Evolutionary conservation across 2,797 vertebrate species (phyloP).

Genomic region (Cryptoblepharus egeriae): DNA sequence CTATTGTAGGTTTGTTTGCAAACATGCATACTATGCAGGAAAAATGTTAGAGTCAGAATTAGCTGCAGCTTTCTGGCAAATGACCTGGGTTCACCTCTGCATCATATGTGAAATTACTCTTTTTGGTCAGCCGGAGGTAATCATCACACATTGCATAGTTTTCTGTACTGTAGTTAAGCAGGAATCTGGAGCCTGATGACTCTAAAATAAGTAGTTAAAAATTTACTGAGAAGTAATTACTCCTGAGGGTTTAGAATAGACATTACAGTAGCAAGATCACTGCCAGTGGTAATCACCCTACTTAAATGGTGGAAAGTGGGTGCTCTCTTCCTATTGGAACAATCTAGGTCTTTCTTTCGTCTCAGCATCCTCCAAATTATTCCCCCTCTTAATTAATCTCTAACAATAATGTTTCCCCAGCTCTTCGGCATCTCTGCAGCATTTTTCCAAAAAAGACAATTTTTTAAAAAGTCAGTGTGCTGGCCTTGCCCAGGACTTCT

Average conservation of each 20-base stretch:
- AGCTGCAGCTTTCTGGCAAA: no score
- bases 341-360: constrained; percentile 52
- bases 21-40: no score
- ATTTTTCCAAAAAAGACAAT: constrained; percentile 40
- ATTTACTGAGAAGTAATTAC: background rate
- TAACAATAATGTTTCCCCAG: constrained; percentile 48
- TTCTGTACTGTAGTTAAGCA: no score
- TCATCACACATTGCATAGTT: background rate
- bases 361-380: constrained; percentile 48
- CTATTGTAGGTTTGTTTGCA: no score
- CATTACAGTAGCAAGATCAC: background rate
- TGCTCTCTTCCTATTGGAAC: constrained; percentile 47
- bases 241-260: background rate
- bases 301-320: background rate
- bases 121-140: background rate
- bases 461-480: background rate
- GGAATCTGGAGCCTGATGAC: no score
- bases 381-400: constrained; percentile 51
- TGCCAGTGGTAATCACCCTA: background rate
- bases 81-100: background rate
- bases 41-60: no score
- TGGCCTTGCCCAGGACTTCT: constrained; percentile 4
- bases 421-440: constrained; percentile 32
- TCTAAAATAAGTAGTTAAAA: background rate
- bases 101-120: background rate